Conservation (phyloP, 2,888 invertebrate species). For the Ectobius pallidus region DNA sequence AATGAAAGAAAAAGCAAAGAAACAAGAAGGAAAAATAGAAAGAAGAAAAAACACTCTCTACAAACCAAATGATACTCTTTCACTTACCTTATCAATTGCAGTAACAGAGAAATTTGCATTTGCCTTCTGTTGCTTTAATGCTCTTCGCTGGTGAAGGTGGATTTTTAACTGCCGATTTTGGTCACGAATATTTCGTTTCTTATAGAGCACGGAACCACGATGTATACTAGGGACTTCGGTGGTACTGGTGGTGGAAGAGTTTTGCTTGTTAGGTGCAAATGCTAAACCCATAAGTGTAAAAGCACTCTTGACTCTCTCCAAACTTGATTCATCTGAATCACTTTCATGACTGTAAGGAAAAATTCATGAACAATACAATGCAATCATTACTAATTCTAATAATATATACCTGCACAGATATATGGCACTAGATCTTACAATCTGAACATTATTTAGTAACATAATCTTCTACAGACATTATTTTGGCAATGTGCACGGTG, state of each 20-base stretch:
- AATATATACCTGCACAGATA: not conserved
- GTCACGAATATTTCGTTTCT: constrained; percentile 64
- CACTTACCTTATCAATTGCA: constrained; percentile 12
- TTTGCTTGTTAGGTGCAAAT: constrained; percentile 49
- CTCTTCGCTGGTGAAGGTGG: constrained; percentile 35
- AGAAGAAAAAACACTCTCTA: too few species aligned
- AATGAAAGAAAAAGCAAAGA: not conserved
- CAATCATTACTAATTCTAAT: not conserved
- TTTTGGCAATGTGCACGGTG: too few species aligned
- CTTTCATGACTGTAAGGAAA: constrained; percentile 61
- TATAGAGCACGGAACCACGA: constrained; percentile 66
- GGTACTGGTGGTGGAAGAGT: not conserved
- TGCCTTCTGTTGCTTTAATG: constrained; percentile 54
- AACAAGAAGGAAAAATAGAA: too few species aligned
- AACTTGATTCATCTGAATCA: constrained; percentile 57
- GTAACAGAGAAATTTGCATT: too few species aligned
- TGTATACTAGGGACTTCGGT: constrained; percentile 39
- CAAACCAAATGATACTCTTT: too few species aligned
- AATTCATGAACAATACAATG: too few species aligned
- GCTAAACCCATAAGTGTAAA: constrained; percentile 69
- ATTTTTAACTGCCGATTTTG: constrained; percentile 64
- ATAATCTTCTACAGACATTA: not conserved
- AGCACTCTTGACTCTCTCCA: constrained; percentile 66
- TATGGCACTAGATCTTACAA: not conserved
- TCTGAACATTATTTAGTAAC: not conserved